These are phyloP conservation scores for Metalampra italica DNA, from an alignment of 2,888 invertebrate species.

Conservation along the genomic window DNA sequence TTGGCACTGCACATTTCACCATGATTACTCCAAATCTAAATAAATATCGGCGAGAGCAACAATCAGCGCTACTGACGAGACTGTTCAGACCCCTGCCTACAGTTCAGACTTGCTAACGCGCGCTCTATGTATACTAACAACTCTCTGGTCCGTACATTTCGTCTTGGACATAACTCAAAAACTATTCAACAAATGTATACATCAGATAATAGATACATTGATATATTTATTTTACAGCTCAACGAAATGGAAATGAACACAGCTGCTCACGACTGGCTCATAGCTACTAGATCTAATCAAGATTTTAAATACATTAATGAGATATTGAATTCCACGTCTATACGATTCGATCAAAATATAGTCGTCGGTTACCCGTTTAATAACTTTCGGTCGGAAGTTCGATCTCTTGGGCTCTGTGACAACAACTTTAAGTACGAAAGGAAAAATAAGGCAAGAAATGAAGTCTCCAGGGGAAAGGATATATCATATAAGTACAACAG, in stretches of 20 bases:
- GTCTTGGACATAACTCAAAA: too few species aligned
- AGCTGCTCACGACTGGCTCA: slow-evolving; percentile 58
- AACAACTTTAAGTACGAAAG: slow-evolving; percentile 45
- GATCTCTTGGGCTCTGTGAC: slow-evolving; percentile 36
- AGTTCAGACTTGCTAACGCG: too few species aligned
- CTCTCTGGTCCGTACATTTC: too few species aligned
- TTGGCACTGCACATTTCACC: too few species aligned
- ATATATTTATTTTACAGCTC: slow-evolving; percentile 34
- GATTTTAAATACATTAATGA: slow-evolving; percentile 46
- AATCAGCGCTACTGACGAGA: too few species aligned
- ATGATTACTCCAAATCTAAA: too few species aligned
- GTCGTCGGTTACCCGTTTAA: slow-evolving; percentile 41
- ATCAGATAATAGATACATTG: background rate
- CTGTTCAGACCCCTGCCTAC: too few species aligned
- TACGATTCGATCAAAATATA: slow-evolving; percentile 63
- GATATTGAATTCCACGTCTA: slow-evolving; percentile 48
- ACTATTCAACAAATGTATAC: too few species aligned
- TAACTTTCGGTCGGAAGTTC: slow-evolving; percentile 1
- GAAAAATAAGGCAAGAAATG: slow-evolving; percentile 6
- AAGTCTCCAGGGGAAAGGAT: background rate
- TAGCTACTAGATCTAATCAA: slow-evolving; percentile 39
- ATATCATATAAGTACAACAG: slow-evolving; percentile 1
- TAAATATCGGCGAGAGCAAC: too few species aligned
- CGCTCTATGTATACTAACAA: too few species aligned
- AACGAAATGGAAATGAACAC: slow-evolving; percentile 47